These are phyloP conservation scores for Spodoptera littoralis DNA, from an alignment of 2,888 invertebrate genomes.

Conservation along the genomic window DNA sequence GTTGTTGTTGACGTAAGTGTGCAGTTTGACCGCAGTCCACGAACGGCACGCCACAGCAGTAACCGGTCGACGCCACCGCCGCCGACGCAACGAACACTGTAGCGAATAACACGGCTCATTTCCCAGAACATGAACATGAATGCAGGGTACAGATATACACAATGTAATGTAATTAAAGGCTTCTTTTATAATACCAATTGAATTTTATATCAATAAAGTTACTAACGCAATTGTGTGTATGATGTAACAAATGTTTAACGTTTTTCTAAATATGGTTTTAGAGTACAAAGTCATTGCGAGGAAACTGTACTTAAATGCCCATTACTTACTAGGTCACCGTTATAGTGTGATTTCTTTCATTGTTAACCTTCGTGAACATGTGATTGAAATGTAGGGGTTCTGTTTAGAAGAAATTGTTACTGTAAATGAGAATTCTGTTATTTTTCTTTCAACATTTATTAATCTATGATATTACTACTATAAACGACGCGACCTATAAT, in stretches of 20 bases:
- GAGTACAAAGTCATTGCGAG: constrained; percentile 23
- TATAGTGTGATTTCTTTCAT: constrained; percentile 42
- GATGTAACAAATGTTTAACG: constrained; percentile 20
- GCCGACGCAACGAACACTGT: constrained; percentile 38
- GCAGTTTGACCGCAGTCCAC: constrained; percentile 70
- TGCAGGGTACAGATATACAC: constrained; percentile 29
- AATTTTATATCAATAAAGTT: constrained; percentile 8
- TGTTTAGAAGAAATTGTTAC: constrained; percentile 5
- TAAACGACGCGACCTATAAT: too few relatives aligned
- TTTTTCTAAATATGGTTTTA: constrained; percentile 21
- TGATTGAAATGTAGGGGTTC: constrained; percentile 20
- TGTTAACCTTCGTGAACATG: constrained; percentile 35
- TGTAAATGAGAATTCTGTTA: not conserved
- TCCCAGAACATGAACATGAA: constrained; percentile 49
- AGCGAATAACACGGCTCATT: constrained; percentile 55
- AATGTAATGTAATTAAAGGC: constrained; percentile 37
- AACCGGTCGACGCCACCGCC: constrained; percentile 53
- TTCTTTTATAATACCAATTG: constrained; percentile 20
- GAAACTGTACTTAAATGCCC: constrained; percentile 33
- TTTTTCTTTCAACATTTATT: constrained; percentile 4
- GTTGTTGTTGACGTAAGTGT: constrained; percentile 62
- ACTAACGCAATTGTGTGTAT: constrained; percentile 10
- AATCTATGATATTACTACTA: too few relatives aligned
- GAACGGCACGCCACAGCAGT: constrained; percentile 67
- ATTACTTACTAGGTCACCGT: constrained; percentile 49